These are phyloP conservation scores for Brachypteracias leptosomus DNA, from an alignment of 2,113 vertebrate genomes.

Conservation along the genomic window DNA sequence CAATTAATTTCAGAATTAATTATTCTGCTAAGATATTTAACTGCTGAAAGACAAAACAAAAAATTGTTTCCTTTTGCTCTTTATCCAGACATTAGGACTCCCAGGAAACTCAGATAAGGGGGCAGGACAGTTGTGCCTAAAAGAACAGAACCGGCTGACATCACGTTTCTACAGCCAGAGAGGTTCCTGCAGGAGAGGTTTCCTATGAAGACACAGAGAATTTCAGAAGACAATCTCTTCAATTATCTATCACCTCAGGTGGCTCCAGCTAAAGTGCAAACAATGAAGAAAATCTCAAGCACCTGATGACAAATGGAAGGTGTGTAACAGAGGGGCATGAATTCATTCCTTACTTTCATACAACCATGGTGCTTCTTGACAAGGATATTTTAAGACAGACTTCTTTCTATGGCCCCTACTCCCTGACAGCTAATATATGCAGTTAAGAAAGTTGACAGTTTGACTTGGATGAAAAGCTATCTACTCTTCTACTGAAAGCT, in stretches of 20 bases:
- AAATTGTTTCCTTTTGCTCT: not conserved
- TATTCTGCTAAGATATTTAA: not conserved
- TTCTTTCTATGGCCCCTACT: not conserved
- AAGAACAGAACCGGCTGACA: not conserved
- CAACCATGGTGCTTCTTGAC: not conserved
- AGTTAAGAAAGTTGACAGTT: not conserved
- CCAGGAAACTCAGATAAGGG: not conserved
- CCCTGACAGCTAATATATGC: not conserved
- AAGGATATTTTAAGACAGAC: not conserved
- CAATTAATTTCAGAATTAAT: not conserved
- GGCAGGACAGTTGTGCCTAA: not conserved
- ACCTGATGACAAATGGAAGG: conserved; percentile 2
- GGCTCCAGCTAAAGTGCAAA: conserved; percentile 17
- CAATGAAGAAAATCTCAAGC: conserved; percentile 35
- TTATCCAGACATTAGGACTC: not conserved
- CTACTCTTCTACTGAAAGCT: not conserved
- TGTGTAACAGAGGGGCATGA: not conserved
- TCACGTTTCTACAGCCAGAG: accelerated
- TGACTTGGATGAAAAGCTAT: not conserved
- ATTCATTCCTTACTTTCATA: not conserved
- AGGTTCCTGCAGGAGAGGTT: not conserved
- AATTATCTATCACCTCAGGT: not conserved
- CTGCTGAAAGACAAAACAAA: not conserved
- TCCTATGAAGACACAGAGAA: not conserved
- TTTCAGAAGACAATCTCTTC: not conserved